Conservation (phyloP, 2,113 vertebrate genomes). For the Haplochromis vanheusdeni region DNA sequence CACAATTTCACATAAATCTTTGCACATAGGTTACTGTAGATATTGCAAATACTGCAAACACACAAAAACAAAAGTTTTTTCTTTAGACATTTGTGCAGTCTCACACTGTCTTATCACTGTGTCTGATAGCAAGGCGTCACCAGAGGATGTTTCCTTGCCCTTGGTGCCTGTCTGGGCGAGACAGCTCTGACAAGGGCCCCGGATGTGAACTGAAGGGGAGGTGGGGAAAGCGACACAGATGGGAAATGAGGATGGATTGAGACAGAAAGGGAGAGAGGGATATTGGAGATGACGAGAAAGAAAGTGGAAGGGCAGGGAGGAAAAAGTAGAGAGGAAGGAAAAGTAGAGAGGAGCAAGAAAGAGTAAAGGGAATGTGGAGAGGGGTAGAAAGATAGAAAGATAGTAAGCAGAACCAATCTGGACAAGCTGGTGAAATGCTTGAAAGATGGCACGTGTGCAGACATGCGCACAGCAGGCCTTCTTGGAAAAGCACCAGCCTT, state of each 20-base stretch:
- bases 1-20: background rate
- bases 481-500: conserved; percentile 39
- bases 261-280: background rate
- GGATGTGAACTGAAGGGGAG: conserved; percentile 1
- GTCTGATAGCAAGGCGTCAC: conserved; percentile 1
- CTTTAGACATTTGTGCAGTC: background rate
- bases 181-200: conserved; percentile 7
- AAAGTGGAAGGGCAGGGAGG: background rate
- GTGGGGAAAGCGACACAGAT: background rate
- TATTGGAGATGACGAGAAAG: background rate
- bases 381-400: background rate
- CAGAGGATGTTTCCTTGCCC: conserved; percentile 31
- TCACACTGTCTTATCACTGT: background rate
- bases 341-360: background rate
- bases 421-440: background rate
- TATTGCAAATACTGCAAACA: background rate
- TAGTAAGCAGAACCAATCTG: background rate
- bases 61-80: background rate
- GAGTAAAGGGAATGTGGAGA: background rate
- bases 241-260: background rate
- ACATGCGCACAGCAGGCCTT: background rate
- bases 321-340: background rate
- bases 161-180: conserved; percentile 21
- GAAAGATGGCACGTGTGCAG: background rate
- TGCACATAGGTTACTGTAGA: background rate